Base-by-base conservation (phyloP, 2,113 vertebrate species). In the Nipponia nippon region DNA sequence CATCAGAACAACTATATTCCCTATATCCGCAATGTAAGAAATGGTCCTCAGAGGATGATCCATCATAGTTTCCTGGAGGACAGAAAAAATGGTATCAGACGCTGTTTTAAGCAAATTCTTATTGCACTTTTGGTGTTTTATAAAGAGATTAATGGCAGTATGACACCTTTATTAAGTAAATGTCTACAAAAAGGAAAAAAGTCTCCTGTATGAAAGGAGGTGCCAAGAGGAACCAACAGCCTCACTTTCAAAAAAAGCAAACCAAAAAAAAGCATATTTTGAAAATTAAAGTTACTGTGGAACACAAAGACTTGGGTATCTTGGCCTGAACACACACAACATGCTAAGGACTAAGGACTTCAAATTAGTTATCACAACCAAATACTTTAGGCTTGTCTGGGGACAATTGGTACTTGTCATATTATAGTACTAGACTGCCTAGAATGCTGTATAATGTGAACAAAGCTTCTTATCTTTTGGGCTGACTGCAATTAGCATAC, bases 1-100 rank as follows among this genome's bases (percentile, higher is more conserved):
- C 99, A 99, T 99, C 94, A 99, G 97, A 70, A 99, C 99, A 22
- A 99, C 99, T 5, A 99, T 99, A 96, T 99, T 99, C 34, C 99
- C 99, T 2, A 99, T 99, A 97, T 99, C 99, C 1, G 99, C 99
- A 19, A 99, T 99, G 97, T 99, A 99, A 59, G 99, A 99, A 83
- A 99, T 99, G 95, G 98, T 99, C 95, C 98, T 97, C 96, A 99
- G 94, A 62, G 99, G 99, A 93, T 99, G 99, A 97, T 99, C 99
- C 98, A 99, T 99, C 99, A 99, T 99, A 8, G 98, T 99, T 79
- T 99, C 99, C 99, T 99, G 96, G 23, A 66, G 52, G 36, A 50
- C 30, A 27, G 8, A 92, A 79, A 69, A 5, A 20, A 21, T 69
- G 14, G 73, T 32, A 56, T 58, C 34, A 46, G 63, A n/a, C 1